Conservation (phyloP, 2,888 invertebrate genomes). For the Panzeria rudis region DNA sequence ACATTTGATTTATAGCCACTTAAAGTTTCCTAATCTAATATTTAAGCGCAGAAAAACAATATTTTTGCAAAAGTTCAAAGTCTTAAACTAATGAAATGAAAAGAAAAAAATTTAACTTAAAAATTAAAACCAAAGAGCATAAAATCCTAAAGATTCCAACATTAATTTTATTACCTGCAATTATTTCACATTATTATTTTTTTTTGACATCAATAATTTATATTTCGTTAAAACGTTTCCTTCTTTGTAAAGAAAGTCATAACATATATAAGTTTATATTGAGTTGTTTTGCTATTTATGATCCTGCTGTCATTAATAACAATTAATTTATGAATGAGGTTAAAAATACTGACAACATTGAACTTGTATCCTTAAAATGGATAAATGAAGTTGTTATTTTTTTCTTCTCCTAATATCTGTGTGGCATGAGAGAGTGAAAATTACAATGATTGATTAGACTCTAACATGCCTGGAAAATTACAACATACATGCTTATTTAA, state of each 20-base stretch:
- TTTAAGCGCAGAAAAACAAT: not conserved
- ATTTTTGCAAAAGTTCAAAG: not conserved
- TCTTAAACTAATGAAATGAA: not conserved
- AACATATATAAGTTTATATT: too few species aligned
- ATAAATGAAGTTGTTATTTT: slow-evolving; percentile 64
- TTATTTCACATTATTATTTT: slow-evolving; percentile 65
- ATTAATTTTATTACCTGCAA: slow-evolving; percentile 70
- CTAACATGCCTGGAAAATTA: slow-evolving; percentile 58
- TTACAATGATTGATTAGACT: slow-evolving; percentile 70
- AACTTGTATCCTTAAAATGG: slow-evolving; percentile 23
- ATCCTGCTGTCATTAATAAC: slow-evolving; percentile 66
- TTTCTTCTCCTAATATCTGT: not conserved
- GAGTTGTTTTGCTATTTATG: slow-evolving; percentile 21
- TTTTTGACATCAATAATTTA: slow-evolving; percentile 43
- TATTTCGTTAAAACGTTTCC: not conserved
- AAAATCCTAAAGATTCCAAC: slow-evolving; percentile 67
- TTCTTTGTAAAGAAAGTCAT: not conserved
- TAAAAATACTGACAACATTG: slow-evolving; percentile 19
- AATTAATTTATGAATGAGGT: slow-evolving; percentile 71
- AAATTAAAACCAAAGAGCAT: slow-evolving; percentile 61
- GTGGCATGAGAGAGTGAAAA: slow-evolving; percentile 19
- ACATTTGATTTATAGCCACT: too few species aligned
- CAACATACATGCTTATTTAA: not conserved
- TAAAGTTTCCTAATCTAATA: not conserved
- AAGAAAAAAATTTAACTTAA: not conserved